Evolutionary conservation across 2,888 invertebrate species (phyloP), one percentile per base, ranked within the genome.

Genomic region (Drosophila niveifrons): DNA sequence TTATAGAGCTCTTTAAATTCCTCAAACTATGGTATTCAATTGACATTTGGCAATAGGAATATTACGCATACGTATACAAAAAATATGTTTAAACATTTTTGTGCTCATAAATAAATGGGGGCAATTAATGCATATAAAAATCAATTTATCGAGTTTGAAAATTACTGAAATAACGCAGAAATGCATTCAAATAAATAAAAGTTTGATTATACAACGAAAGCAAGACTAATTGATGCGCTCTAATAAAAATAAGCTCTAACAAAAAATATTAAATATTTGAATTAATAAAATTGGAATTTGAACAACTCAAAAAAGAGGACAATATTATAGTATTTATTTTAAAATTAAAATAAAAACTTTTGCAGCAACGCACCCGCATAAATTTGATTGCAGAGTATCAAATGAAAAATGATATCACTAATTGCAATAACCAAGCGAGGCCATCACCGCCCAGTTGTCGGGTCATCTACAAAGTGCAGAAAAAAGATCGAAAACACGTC

Each of bases 381-480:
- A 9, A 2, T 2, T 2, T 28, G 3, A 2, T n/a, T 50, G 51
- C 52, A 44, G 7, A 48, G 53, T 56, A 48, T 23, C 4, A 43
- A 31, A 56, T 66, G 41, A 72, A 80, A 75, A 76, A 61, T 53
- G 50, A 50, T 55, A 28, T n/a, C 34, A 52, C 79, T 84, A 87
- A 87, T 84, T 78, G 87, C 17, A 51, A 50, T 46, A 44, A 51
- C 39, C 62, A 56, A 66, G 39, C 36, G 36, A 44, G 10, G 46
- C 34, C 66, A 58, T 52, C 70, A 67, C 47, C 59, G 66, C 56
- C 46, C 75, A 70, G 71, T 81, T 84, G 71, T 75, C 75, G 65
- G 71, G 63, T 73, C 69, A 73, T 87, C 62, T 3, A 17, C 4
- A 44, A 13, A 34, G 29, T 17, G 44, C 13, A 13, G 11, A 39